Evolutionary conservation across 2,113 vertebrate species (phyloP).

Genomic region (Lepidothrix coronata): DNA sequence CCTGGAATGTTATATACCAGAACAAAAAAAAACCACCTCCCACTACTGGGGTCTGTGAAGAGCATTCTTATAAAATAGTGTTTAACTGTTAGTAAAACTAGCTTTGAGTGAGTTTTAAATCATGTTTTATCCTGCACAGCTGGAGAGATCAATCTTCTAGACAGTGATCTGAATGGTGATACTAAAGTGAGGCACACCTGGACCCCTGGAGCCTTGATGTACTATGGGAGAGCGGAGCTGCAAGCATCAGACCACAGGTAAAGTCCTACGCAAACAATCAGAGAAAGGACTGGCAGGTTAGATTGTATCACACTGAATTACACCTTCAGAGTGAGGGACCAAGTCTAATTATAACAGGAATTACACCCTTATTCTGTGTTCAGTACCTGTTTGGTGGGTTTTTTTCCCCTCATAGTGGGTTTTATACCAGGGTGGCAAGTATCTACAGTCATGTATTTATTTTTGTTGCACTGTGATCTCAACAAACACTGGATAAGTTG

Average conservation of each 20-base stretch:
- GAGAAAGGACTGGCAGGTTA: neutral
- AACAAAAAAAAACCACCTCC: neutral
- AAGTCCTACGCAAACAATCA: neutral
- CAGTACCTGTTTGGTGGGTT: accelerated
- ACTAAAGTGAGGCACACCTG: slow-evolving; percentile 69
- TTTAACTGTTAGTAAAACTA: neutral
- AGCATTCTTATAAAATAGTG: neutral
- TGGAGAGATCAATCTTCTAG: slow-evolving; percentile 76
- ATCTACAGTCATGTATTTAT: neutral
- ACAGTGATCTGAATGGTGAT: slow-evolving; percentile 58
- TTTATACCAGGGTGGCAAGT: neutral
- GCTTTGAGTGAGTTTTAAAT: neutral
- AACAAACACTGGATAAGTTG: neutral
- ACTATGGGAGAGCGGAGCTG: slow-evolving; percentile 81
- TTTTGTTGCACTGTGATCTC: neutral
- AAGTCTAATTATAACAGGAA: neutral
- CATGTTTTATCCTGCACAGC: slow-evolving; percentile 50
- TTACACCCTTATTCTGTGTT: neutral
- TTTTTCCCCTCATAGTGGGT: neutral
- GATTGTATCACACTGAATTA: neutral
- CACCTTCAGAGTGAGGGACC: neutral
- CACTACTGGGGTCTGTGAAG: neutral
- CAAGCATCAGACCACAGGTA: slow-evolving; percentile 84
- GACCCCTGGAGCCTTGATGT: slow-evolving; percentile 79
- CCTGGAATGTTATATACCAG: neutral